These are phyloP conservation scores for Sternotherus odoratus DNA, from an alignment of 2,797 vertebrate species.

Conservation along the genomic window DNA sequence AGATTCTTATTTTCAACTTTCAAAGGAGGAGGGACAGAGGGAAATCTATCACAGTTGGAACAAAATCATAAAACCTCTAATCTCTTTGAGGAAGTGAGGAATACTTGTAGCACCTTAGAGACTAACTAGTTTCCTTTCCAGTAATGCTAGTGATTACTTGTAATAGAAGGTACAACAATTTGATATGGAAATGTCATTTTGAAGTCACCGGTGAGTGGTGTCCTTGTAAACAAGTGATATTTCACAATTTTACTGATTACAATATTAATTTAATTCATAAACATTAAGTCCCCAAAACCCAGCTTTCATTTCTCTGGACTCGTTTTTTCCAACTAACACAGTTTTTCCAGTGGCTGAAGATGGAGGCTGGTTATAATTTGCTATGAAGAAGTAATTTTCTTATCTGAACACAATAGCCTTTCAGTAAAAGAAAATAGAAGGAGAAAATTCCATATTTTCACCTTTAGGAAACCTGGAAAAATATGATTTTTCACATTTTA, in stretches of 20 bases:
- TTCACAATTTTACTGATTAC: background rate
- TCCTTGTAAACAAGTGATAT: background rate
- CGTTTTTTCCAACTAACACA: conserved; percentile 60
- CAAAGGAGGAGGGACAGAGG: background rate
- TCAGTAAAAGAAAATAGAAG: conserved; percentile 46
- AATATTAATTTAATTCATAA: conserved; percentile 14
- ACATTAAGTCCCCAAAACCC: conserved; percentile 21
- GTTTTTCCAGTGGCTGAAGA: conserved; percentile 71
- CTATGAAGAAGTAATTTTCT: conserved; percentile 72
- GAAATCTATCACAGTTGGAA: background rate
- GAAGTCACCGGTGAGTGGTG: background rate
- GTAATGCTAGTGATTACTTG: background rate
- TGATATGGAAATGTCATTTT: background rate
- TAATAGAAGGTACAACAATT: background rate
- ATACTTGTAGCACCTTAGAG: no score
- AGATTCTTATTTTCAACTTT: background rate
- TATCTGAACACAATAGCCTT: conserved; percentile 64
- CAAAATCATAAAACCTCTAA: background rate
- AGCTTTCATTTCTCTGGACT: conserved; percentile 11
- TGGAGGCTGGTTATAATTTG: conserved; percentile 58
- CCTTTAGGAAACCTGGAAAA: background rate
- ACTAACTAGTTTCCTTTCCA: background rate
- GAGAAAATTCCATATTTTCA: conserved; percentile 58
- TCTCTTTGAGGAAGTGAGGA: no score
- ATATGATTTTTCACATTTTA: background rate